Base-by-base conservation (phyloP, 1,140 invertebrate species). In the Whitmania pigra region DNA sequence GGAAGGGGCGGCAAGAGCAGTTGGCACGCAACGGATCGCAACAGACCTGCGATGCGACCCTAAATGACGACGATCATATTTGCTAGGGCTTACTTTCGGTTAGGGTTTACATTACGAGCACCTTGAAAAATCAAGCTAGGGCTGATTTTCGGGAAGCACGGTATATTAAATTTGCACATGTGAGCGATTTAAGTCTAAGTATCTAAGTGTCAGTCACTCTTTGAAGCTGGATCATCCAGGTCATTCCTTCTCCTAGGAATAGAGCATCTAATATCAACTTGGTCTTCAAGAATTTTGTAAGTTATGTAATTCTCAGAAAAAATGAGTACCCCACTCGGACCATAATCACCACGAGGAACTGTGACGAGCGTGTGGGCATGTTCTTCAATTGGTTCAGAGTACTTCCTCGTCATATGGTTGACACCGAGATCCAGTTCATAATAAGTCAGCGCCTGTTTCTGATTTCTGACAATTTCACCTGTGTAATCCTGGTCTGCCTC, bases 281-380 rank as follows among this genome's bases (percentile, higher is more conserved):
- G 96, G 83, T 97, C 97, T 99, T 96, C 31, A 73, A 99, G 86
- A 85, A 99, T 99, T 83, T 99, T 99, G 79, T 99, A 99, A 0
- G 97, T 99, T 0, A 99, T 85, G 81, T 98, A 99, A 82, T 99
- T 99, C 82, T 99, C 97, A 0, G 95, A 98, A 80, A 97, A 99
- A 83, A 99, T 94, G 0, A 99, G 85, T 22, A 99, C 94, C 67
- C 97, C 97, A 76, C 94, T 97, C 0, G 97, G 96, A 0, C 97
- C 97, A 84, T 99, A 96, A 36, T 22, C 82, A 92, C 96, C 96
- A 53, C 97, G 87, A 74, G 87, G 86, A 13, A 87, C 86, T 82
- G 78, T 69, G 75, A 99, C 92, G 0, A 99, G 85, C 75, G 97
- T 97, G 83, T 99, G 99, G 0, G 94, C 95, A 82, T 97, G 94